Conservation (phyloP, 2,113 vertebrate species). For the Neogobius melanostomus region DNA sequence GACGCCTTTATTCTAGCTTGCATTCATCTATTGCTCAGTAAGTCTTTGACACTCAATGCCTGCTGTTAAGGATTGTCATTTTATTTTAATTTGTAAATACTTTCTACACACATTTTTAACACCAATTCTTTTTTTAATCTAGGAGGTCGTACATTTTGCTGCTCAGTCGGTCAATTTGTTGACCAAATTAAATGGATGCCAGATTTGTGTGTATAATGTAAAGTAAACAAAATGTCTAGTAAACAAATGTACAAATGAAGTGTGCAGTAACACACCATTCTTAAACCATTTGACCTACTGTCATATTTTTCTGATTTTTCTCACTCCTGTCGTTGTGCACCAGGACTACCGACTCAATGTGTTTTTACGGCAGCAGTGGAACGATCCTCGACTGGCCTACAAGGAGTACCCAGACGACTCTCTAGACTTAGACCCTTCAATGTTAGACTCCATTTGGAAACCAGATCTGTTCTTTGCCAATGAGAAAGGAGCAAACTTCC, state of each 20-base stretch:
- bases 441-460: conserved; percentile 96
- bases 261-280: no score
- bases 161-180: no score
- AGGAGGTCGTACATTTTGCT: no score
- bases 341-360: conserved; percentile 93
- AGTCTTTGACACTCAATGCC: no score
- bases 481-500: conserved; percentile 93
- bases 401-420: conserved; percentile 91
- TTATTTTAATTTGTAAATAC: no score
- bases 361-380: conserved; percentile 94
- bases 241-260: no score
- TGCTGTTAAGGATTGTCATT: no score
- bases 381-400: conserved; percentile 90
- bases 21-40: not conserved
- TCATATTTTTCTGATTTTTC: not conserved
- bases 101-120: no score
- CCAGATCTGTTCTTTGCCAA: conserved; percentile 95
- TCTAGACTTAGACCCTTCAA: conserved; percentile 91
- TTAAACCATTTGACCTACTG: not conserved
- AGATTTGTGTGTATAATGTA: not conserved
- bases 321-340: not conserved
- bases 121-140: no score
- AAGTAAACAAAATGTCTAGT: no score
- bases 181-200: no score
- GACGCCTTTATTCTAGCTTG: not conserved